Evolutionary conservation across 2,113 vertebrate genomes (phyloP).

Genomic region (Brachirus orientalis): DNA sequence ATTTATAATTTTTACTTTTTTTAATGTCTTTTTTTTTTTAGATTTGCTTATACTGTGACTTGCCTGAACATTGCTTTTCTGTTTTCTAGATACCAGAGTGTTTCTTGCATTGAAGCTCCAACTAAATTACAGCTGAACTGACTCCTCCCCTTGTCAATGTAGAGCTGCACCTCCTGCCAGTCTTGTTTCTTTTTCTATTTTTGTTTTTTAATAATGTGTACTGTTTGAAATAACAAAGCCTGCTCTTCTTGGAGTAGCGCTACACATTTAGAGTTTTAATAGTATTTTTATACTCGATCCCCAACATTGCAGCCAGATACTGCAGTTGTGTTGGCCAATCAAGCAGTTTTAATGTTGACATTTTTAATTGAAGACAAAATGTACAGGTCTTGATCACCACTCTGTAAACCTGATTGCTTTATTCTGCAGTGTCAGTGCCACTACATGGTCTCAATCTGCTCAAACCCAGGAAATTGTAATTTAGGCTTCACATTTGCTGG

Average conservation of each 20-base stretch:
- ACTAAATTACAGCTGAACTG: slow-evolving; percentile 77
- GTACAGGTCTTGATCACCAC: neutral
- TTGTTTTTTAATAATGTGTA: slow-evolving; percentile 49
- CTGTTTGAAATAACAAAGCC: slow-evolving; percentile 49
- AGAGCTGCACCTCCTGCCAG: slow-evolving; percentile 20
- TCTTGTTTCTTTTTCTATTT: slow-evolving; percentile 10
- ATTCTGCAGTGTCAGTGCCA: slow-evolving; percentile 3
- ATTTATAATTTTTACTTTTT: too few relatives aligned
- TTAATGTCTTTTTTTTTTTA: neutral
- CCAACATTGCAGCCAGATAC: slow-evolving; percentile 24
- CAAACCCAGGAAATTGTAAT: neutral
- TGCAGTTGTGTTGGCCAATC: slow-evolving; percentile 66
- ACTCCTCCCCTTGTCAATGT: slow-evolving; percentile 14
- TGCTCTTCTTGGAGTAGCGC: slow-evolving; percentile 63
- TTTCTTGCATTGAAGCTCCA: slow-evolving; percentile 89
- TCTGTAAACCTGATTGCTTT: slow-evolving; percentile 10
- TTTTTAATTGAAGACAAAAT: slow-evolving; percentile 30
- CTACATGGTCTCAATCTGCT: slow-evolving; percentile 10
- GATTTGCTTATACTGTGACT: too few relatives aligned
- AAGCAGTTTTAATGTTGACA: slow-evolving; percentile 55
- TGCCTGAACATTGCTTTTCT: neutral
- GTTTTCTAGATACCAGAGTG: slow-evolving; percentile 86
- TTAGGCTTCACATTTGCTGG: neutral
- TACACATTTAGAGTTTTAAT: slow-evolving; percentile 44
- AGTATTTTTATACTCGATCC: slow-evolving; percentile 68